Base-by-base conservation (phyloP, 2,113 vertebrate species). In the Mustelus asterias region DNA sequence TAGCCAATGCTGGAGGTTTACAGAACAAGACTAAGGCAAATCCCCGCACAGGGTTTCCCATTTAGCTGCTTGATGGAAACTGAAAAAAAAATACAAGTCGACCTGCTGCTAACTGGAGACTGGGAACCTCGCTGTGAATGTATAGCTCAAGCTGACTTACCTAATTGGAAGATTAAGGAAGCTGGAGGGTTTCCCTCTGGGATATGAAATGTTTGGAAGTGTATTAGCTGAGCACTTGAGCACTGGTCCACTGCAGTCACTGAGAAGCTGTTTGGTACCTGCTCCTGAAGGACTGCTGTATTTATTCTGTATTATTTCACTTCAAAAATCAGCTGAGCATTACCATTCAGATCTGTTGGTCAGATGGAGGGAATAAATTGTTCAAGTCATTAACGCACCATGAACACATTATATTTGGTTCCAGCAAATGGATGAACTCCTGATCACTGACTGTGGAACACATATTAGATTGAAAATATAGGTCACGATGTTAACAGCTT, bases 121-220 rank as follows among this genome's bases (percentile, higher is more conserved):
- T 26, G 67, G 69, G 54, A 72, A 72, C 41, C 94, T 72, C 24
- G 54, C 26, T 72, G 22, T 95, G 67, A 72, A 72, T 54, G 69
- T 54, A 54, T 41, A 72, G 44, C 69, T 41, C 22, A 72, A 76
- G 70, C 69, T 26, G 24, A 70, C 67, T 95, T 72, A 70, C 69
- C 44, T 76, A 95, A 95, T 95, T 95, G 44, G 69, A 95, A 48
- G 94, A 95, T 95, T 95, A 95, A 54, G 69, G 94, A 54, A 95
- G 69, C 69, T 76, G 67, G n/a, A 70, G 41, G 14, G 5, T 48
- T 95, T 95, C 69, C 93, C 94, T 44, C 24, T 72, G 67, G 20
- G 33, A 24, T 69, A 33, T 29, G 8, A 95, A 95, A 95, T 90
- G 58, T 60, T 95, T 95, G 94, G 41, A 95, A 76, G 24, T 72